Percentiles rank a stretch among this genome's conserved stretches.
These are phyloP conservation scores for Polia nebulosa DNA, from an alignment of 2,888 invertebrate species.

Conservation along the genomic window DNA sequence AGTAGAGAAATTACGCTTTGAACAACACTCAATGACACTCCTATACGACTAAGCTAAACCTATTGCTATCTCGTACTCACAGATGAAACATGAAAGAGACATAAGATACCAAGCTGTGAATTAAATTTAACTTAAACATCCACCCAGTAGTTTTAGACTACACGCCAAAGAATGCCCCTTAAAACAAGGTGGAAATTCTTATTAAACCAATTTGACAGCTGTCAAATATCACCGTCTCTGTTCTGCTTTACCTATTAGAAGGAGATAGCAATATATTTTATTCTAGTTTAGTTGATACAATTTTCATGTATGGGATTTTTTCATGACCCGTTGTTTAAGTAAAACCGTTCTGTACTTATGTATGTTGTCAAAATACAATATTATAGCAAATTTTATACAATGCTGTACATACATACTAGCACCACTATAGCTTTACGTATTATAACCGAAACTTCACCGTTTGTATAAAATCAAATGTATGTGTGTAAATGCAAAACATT, in stretches of 20 bases:
- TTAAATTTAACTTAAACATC: not conserved
- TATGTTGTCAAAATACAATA: slow-evolving; percentile 53
- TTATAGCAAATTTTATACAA: slow-evolving; percentile 67
- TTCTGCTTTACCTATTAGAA: slow-evolving; percentile 2
- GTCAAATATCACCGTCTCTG: not conserved
- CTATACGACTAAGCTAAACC: not conserved
- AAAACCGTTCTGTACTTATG: slow-evolving; percentile 2
- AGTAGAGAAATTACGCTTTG: not conserved
- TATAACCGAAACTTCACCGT: slow-evolving; percentile 64
- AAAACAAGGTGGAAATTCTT: not conserved
- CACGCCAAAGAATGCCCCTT: not conserved
- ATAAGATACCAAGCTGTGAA: slow-evolving; percentile 5
- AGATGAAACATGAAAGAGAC: not conserved
- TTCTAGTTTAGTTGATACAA: slow-evolving; percentile 1
- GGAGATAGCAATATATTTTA: not conserved
- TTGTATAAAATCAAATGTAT: slow-evolving; percentile 63
- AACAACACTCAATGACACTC: not conserved
- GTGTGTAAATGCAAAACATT: slow-evolving; percentile 75
- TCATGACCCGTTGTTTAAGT: not conserved
- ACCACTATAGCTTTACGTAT: slow-evolving; percentile 78
- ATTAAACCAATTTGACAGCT: not conserved
- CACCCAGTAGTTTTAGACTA: not conserved
- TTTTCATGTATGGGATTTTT: not conserved
- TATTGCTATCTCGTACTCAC: not conserved
- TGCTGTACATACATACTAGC: slow-evolving; percentile 75